These are phyloP conservation scores for Ctenomys sociabilis DNA, from an alignment of 2,113 vertebrate genomes.

Conservation along the genomic window DNA sequence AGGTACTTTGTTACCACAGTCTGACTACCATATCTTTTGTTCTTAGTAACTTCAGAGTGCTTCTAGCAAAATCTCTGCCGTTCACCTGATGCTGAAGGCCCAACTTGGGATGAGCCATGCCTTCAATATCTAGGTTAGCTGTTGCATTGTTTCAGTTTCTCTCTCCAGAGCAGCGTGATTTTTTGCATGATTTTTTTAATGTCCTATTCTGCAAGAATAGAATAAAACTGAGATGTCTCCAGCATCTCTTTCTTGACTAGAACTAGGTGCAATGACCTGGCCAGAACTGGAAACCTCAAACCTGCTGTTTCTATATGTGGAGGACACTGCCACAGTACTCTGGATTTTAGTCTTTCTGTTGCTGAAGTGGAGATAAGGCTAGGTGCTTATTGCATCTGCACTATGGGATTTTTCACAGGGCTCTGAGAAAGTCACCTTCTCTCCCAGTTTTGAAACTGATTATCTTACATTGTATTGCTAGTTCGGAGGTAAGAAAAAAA, in stretches of 20 bases:
- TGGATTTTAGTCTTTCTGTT: not conserved
- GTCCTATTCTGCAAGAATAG: not conserved
- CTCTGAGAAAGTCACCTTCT: not conserved
- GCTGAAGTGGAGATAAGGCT: not conserved
- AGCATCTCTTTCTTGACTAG: not conserved
- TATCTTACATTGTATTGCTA: not conserved
- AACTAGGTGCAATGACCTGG: not conserved
- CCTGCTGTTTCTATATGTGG: fast-evolving
- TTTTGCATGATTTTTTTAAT: too few species aligned
- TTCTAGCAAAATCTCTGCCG: not conserved
- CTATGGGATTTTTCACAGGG: not conserved
- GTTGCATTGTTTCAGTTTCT: not conserved
- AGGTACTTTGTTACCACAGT: too few species aligned
- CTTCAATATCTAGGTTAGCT: not conserved
- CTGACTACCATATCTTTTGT: not conserved
- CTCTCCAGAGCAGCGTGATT: not conserved
- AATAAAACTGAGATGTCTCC: not conserved
- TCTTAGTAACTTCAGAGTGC: not conserved
- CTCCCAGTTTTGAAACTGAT: not conserved
- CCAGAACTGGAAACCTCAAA: not conserved
- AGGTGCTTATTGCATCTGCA: too few species aligned
- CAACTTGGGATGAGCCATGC: fast-evolving
- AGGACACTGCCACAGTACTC: not conserved
- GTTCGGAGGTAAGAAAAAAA: not conserved
- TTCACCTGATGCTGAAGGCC: fast-evolving